These are phyloP conservation scores for Phasia obesa DNA, from an alignment of 2,888 invertebrate species.

Conservation along the genomic window DNA sequence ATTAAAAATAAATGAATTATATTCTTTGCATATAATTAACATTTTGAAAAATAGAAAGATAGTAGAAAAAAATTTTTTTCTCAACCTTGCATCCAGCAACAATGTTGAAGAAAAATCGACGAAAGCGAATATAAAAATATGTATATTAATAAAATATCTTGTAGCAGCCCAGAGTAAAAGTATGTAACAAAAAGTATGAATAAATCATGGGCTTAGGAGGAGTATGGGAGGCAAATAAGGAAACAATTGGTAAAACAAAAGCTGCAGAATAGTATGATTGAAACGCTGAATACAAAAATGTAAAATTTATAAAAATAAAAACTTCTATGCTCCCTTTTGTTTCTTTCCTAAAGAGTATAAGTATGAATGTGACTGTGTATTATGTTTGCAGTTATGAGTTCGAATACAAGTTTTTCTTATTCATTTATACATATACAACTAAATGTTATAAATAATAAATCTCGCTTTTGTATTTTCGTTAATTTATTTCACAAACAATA, in stretches of 20 bases:
- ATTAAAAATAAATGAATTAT: not conserved
- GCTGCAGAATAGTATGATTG: constrained; percentile 47
- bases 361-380: constrained; percentile 3
- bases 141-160: too few species aligned
- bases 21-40: not conserved
- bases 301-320: constrained; percentile 37
- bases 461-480: constrained; percentile 62
- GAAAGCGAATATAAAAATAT: constrained; percentile 19
- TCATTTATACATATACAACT: constrained; percentile 58
- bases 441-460: constrained; percentile 81
- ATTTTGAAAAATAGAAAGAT: not conserved
- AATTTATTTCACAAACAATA: not conserved
- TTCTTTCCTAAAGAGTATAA: constrained; percentile 4
- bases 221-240: not conserved
- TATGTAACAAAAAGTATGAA: constrained; percentile 57
- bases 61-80: not conserved
- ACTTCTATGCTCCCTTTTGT: constrained; percentile 31
- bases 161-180: constrained; percentile 2
- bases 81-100: constrained; percentile 14
- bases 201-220: constrained; percentile 59
- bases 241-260: constrained; percentile 36
- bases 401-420: not conserved
- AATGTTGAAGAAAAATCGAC: constrained; percentile 49
- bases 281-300: constrained; percentile 36
- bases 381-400: constrained; percentile 37